phyloP scores from a whole-genome alignment of 37 sponge, comb jelly and placozoan genomes.

The Diacarnus erythraeanus region DNA sequence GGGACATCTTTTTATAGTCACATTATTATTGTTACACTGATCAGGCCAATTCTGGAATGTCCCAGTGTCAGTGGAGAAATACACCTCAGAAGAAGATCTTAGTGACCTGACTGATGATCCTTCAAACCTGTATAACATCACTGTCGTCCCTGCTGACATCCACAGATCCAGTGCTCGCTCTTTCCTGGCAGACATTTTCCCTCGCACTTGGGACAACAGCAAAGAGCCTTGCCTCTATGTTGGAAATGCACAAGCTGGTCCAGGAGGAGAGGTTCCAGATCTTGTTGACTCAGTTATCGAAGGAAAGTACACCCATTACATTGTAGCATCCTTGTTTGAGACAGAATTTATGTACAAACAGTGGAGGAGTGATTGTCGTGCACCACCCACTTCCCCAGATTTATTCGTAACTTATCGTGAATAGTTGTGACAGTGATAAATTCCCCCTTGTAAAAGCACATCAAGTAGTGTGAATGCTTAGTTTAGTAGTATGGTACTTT shows the following conservation, averaged over 20 bases:
- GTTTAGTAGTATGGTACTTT: no score
- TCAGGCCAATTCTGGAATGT: conserved; percentile 86
- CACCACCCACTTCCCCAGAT: no score
- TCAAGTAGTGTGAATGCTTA: no score
- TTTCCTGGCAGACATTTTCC: conserved; percentile 44
- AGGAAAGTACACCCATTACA: conserved; percentile 55
- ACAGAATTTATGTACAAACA: conserved; percentile 18
- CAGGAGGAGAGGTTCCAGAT: conserved; percentile 8
- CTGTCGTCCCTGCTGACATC: conserved; percentile 22
- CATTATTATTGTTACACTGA: neutral
- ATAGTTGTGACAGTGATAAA: no score
- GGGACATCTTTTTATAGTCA: no score
- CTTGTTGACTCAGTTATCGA: conserved; percentile 58
- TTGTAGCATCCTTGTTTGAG: conserved; percentile 14
- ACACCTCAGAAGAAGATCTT: conserved; percentile 6
- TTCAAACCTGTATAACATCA: conserved; percentile 19
- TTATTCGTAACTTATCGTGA: no score
- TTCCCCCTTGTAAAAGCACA: no score
- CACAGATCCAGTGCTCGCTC: conserved; percentile 8
- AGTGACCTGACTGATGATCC: neutral
- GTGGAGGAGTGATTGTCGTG: conserved; percentile 10
- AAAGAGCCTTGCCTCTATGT: conserved; percentile 51
- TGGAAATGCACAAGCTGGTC: conserved; percentile 70
- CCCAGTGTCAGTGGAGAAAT: conserved; percentile 26
- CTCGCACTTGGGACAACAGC: conserved; percentile 62